Conservation (phyloP, 2,888 invertebrate genomes). For the Parnassius smintheus region DNA sequence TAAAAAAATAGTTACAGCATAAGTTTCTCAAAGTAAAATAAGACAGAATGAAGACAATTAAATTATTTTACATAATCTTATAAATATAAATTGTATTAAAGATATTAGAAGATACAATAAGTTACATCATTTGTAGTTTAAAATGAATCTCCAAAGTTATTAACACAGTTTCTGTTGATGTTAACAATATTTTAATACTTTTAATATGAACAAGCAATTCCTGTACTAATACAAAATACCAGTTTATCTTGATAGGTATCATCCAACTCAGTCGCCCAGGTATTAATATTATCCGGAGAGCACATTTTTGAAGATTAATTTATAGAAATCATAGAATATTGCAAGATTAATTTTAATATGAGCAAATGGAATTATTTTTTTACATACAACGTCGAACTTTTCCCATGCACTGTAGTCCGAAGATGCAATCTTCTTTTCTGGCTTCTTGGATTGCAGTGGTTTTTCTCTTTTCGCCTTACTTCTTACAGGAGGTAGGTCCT, state of each 20-base stretch:
- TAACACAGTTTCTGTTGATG: neutral
- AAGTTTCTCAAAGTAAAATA: neutral
- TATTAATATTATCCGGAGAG: too few species aligned
- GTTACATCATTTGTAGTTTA: neutral
- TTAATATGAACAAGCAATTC: neutral
- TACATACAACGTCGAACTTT: constrained; percentile 87
- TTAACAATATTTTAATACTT: neutral
- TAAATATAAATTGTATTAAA: neutral
- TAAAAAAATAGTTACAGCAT: constrained; percentile 5
- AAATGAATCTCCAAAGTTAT: neutral
- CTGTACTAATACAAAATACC: too few species aligned
- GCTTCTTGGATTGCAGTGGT: constrained; percentile 46
- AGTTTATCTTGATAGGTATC: too few species aligned
- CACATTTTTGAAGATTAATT: neutral
- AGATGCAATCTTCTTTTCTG: constrained; percentile 76
- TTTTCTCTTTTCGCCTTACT: constrained; percentile 70
- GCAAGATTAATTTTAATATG: too few species aligned
- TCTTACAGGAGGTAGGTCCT: constrained; percentile 79
- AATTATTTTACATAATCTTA: neutral
- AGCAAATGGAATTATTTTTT: neutral
- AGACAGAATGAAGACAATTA: neutral
- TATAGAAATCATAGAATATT: neutral
- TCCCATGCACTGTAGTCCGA: constrained; percentile 89
- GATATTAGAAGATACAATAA: too few species aligned
- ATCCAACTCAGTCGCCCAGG: too few species aligned